Evolutionary conservation across 2,797 vertebrate species (phyloP).

Genomic region (Aeoliscus strigatus): DNA sequence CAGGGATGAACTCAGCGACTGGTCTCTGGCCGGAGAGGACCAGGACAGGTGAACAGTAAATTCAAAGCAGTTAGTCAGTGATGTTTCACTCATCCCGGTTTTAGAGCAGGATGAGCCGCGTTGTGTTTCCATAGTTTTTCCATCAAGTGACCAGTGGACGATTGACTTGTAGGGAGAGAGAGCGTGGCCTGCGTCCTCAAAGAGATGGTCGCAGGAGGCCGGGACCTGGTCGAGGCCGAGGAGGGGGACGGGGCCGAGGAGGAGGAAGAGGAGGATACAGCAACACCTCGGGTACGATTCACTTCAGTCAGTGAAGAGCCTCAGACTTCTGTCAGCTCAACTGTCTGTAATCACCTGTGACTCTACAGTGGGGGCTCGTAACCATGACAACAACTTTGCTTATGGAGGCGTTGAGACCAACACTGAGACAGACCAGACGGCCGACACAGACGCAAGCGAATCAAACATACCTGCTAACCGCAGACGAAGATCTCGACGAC

Average conservation of each 20-base stretch:
- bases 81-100: too few relatives aligned
- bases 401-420: constrained; percentile 86
- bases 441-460: constrained; percentile 93
- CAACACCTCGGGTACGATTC: constrained; percentile 84
- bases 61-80: too few relatives aligned
- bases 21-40: constrained; percentile 92
- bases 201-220: constrained; percentile 80
- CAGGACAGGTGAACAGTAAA: constrained; percentile 65
- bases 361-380: constrained; percentile 77
- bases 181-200: constrained; percentile 73
- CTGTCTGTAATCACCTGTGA: neutral
- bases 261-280: constrained; percentile 82
- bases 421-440: constrained; percentile 97
- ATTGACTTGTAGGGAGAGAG: constrained; percentile 64
- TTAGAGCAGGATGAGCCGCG: too few relatives aligned
- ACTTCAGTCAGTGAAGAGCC: too few relatives aligned
- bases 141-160: neutral
- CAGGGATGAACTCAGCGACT: constrained; percentile 94
- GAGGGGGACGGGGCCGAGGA: constrained; percentile 84
- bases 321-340: too few relatives aligned
- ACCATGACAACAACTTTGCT: constrained; percentile 82
- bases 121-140: neutral
- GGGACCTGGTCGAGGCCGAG: constrained; percentile 82
- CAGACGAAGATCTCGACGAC: constrained; percentile 88
- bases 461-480: constrained; percentile 88